Percentiles rank a stretch among this genome's conserved stretches.
These are phyloP conservation scores for Donacobius atricapilla DNA, from an alignment of 2,113 vertebrate species.

Conservation along the genomic window DNA sequence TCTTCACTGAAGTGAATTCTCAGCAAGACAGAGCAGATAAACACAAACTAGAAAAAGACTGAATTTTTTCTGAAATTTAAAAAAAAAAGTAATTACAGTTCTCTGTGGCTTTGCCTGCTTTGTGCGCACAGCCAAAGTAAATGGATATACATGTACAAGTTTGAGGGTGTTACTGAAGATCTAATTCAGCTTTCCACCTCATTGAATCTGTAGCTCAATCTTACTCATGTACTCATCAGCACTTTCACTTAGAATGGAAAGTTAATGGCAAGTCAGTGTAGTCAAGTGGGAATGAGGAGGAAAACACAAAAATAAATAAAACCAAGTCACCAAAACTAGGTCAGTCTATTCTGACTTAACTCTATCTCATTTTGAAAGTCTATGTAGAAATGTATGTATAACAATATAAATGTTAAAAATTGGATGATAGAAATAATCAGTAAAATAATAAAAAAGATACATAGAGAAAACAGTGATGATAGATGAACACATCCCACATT, in stretches of 20 bases:
- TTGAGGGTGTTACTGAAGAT: constrained; percentile 5
- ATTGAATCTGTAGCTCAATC: constrained; percentile 10
- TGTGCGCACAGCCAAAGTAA: not conserved
- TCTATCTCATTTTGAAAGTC: not conserved
- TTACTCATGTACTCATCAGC: constrained; percentile 8
- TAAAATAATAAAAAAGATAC: not conserved
- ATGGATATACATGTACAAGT: not conserved
- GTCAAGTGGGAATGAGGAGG: not conserved
- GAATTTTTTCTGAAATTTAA: not conserved
- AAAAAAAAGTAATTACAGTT: not conserved
- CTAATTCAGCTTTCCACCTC: constrained; percentile 33
- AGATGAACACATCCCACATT: fast-evolving
- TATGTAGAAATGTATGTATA: not conserved
- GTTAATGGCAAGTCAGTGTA: constrained; percentile 33
- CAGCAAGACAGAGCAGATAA: not conserved
- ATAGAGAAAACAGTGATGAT: not conserved
- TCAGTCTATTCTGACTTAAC: not conserved
- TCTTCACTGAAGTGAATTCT: not conserved
- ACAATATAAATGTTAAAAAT: not conserved
- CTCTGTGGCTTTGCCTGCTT: not conserved
- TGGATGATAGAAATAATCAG: not conserved
- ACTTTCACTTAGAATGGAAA: constrained; percentile 23
- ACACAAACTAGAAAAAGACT: not conserved
- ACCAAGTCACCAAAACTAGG: not conserved
- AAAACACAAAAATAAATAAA: constrained; percentile 40